phyloP scores from a whole-genome alignment of 1,140 invertebrate species.

The Leptopilina clavipes region DNA sequence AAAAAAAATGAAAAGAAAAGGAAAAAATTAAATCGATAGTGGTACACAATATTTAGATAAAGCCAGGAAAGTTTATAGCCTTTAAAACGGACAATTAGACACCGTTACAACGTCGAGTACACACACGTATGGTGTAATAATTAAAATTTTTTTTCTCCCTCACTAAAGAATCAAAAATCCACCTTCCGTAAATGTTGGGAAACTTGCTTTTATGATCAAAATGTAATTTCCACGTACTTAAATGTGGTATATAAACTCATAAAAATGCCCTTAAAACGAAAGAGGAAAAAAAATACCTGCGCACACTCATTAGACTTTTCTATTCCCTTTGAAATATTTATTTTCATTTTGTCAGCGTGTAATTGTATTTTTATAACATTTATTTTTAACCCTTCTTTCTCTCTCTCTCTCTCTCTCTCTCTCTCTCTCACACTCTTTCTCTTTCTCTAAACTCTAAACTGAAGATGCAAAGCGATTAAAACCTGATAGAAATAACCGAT shows the following conservation, averaged over 20 bases:
- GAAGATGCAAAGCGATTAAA: constrained; percentile 3
- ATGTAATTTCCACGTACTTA: not conserved
- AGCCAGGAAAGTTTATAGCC: not conserved
- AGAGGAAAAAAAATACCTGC: not conserved
- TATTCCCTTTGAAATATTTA: not conserved
- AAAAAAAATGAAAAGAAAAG: too few relatives aligned
- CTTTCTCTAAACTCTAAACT: too few relatives aligned
- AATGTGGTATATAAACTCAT: not conserved
- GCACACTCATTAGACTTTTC: not conserved
- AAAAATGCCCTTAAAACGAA: not conserved
- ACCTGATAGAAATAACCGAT: constrained; percentile 8
- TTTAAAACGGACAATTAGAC: not conserved
- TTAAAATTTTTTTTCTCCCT: not conserved
- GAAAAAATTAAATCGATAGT: constrained; percentile 15
- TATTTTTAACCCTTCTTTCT: not conserved
- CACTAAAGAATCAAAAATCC: not conserved
- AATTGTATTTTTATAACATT: not conserved
- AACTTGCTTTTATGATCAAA: constrained; percentile 1
- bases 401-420: too few relatives aligned
- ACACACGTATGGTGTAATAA: not conserved
- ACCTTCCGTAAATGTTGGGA: not conserved
- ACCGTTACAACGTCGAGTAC: not conserved
- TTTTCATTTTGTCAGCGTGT: not conserved
- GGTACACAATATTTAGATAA: constrained; percentile 9
- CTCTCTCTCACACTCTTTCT: too few relatives aligned